These are phyloP conservation scores for Ammodytes marinus DNA, from an alignment of 2,113 vertebrate genomes.

Conservation along the genomic window DNA sequence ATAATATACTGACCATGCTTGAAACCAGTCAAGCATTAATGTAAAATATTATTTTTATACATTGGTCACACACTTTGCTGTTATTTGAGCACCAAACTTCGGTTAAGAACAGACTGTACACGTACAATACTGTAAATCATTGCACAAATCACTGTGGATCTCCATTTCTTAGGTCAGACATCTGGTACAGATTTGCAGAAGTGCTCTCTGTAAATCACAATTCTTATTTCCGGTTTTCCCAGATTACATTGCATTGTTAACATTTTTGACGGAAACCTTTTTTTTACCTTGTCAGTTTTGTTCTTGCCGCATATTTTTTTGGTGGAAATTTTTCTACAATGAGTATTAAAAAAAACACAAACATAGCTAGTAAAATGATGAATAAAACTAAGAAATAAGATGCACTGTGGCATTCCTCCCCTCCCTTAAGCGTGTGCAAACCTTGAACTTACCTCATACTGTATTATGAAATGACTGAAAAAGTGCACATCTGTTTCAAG, in stretches of 20 bases:
- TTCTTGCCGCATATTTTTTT: slow-evolving; percentile 23
- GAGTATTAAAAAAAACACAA: slow-evolving; percentile 31
- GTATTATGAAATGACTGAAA: slow-evolving; percentile 43
- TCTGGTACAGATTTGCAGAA: slow-evolving; percentile 44
- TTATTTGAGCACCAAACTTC: slow-evolving; percentile 64
- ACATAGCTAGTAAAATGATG: background rate
- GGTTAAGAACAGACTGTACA: slow-evolving; percentile 61
- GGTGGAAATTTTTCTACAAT: slow-evolving; percentile 14
- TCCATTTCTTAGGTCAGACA: slow-evolving; percentile 33
- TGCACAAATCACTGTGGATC: slow-evolving; percentile 65
- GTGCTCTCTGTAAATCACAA: slow-evolving; percentile 43
- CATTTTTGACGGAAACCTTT: slow-evolving; percentile 23
- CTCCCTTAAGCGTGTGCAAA: slow-evolving; percentile 62
- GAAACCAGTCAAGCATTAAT: slow-evolving; percentile 88
- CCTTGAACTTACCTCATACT: slow-evolving; percentile 38
- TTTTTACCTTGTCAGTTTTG: slow-evolving; percentile 17
- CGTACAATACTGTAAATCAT: slow-evolving; percentile 73
- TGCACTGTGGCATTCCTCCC: slow-evolving; percentile 38
- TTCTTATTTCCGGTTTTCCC: slow-evolving; percentile 5
- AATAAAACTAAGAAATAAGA: slow-evolving; percentile 31
- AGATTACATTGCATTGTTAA: slow-evolving; percentile 19
- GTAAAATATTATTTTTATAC: slow-evolving; percentile 77
- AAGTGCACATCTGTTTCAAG: slow-evolving; percentile 75
- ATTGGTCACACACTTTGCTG: slow-evolving; percentile 66
- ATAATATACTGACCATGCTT: slow-evolving; percentile 77